Evolutionary conservation across 2,113 vertebrate genomes (phyloP), one percentile per base, ranked within the genome.

Genomic region (Apteryx mantelli): DNA sequence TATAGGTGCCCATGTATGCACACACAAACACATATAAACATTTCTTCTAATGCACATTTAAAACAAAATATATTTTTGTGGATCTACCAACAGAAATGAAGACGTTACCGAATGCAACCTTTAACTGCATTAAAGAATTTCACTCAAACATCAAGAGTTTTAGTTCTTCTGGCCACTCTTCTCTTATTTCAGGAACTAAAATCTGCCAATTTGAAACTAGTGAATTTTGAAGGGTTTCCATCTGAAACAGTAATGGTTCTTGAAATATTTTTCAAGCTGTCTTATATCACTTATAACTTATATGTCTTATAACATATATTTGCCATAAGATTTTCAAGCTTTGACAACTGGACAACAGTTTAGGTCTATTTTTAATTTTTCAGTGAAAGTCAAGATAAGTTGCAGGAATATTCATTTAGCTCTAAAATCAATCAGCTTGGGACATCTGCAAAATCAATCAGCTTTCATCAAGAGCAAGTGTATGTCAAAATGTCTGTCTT

Each of bases 1-100:
- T 7, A 7, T 3, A 1, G 21, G 6, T 15, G 10, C 13, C 71
- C 9, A 3, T 1, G 13, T 20, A 25, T 2, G 6, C 6, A 5
- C 5, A 7, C 15, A 50, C 32, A 50, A 78, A 34, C 9, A 9
- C 8, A 60, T 32, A 50, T 2, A 17, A 24, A 22, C 21, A 4
- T 9, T 34, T 74, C 42, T 38, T 13, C 22, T 44, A 61, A 30
- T 28, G 64, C 3, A 55, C 15, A 6, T 21, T 74, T 58, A 48
- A 63, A 77, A 13, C 3, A 38, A 42, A 13, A 58, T 7, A 8
- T 7, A 5, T 60, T 64, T 76, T 60, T 13, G 8, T 24, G 50
- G 6, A 42, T 60, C 30, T 52, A 34, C 2, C 2, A 38, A 24
- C 38, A 28, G 40, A 32, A 38, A 34, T 19, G 30, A 50, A 58